Percentiles rank a stretch among this genome's conserved stretches.
Conservation (phyloP, 64 coral and sea anemone genomes). For the Anthopleura sola region DNA sequence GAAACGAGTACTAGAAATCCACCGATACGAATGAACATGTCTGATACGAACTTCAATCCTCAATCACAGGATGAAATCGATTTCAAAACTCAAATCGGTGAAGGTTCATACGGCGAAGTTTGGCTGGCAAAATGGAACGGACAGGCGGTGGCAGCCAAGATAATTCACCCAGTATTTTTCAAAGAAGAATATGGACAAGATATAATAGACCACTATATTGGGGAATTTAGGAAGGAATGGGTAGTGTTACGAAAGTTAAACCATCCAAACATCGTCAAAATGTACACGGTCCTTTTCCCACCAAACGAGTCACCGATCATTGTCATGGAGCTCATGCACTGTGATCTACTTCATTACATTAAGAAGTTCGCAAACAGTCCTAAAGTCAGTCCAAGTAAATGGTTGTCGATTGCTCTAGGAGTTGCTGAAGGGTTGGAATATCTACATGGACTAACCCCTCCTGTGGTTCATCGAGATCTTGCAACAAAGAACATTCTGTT, state of each 20-base stretch:
- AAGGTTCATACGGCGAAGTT: slow-evolving; percentile 39
- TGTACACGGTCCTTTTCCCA: no score
- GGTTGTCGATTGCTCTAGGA: slow-evolving; percentile 45
- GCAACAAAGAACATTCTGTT: slow-evolving; percentile 64
- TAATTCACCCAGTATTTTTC: slow-evolving; percentile 7
- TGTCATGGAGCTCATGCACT: slow-evolving; percentile 55
- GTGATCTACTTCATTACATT: slow-evolving; percentile 40
- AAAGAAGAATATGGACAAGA: not conserved
- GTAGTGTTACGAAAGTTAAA: slow-evolving; percentile 23
- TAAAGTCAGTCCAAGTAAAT: slow-evolving; percentile 37
- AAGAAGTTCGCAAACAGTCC: not conserved
- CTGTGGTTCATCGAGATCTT: slow-evolving; percentile 64
- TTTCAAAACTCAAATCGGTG: slow-evolving; percentile 1
- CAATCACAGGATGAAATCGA: no score
- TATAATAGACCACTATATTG: not conserved
- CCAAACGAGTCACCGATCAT: slow-evolving; percentile 25
- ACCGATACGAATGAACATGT: no score
- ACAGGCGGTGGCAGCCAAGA: slow-evolving; percentile 35
- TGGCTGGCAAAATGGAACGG: slow-evolving; percentile 34
- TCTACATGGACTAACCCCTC: slow-evolving; percentile 19
- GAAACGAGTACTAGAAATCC: no score
- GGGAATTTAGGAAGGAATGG: slow-evolving; percentile 31
- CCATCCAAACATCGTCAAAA: slow-evolving; percentile 45
- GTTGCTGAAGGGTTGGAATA: slow-evolving; percentile 60
- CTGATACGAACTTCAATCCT: no score